phyloP scores from a whole-genome alignment of 30 jellyfish, hydroid and myxozoan genomes.

The Phacellophora camtschatica region DNA sequence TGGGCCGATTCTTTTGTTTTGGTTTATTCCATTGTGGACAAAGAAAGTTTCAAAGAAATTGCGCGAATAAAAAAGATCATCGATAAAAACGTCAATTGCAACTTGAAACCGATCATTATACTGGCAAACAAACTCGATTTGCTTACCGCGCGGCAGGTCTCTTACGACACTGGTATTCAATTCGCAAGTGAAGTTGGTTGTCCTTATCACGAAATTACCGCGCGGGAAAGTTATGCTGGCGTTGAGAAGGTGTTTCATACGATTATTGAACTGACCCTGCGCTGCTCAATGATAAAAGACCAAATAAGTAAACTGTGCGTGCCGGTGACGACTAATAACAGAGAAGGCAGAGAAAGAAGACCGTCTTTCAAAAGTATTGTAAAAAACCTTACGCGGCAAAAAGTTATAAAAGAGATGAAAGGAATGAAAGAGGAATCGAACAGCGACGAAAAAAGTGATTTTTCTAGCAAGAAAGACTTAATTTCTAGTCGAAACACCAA shows the following conservation, averaged over 20 bases:
- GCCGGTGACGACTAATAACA: constrained; percentile 12
- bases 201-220: constrained; percentile 64
- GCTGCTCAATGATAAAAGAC: constrained; percentile 52
- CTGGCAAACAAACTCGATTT: constrained; percentile 54
- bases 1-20: constrained; percentile 75
- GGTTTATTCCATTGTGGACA: constrained; percentile 54
- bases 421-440: not conserved
- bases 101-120: constrained; percentile 47
- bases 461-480: no score
- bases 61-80: constrained; percentile 12
- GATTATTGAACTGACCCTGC: constrained; percentile 42
- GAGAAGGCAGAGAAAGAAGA: constrained; percentile 46
- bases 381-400: constrained; percentile 50
- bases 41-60: constrained; percentile 58
- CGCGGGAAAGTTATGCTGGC: constrained; percentile 53
- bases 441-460: no score
- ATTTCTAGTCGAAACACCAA: no score
- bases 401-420: constrained; percentile 32
- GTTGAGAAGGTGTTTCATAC: constrained; percentile 47
- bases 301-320: constrained; percentile 22
- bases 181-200: constrained; percentile 73
- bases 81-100: constrained; percentile 5
- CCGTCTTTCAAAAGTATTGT: constrained; percentile 54
- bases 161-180: constrained; percentile 29
- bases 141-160: constrained; percentile 11